Conservation (phyloP, 2,888 invertebrate species). For the Diarsia rubi region DNA sequence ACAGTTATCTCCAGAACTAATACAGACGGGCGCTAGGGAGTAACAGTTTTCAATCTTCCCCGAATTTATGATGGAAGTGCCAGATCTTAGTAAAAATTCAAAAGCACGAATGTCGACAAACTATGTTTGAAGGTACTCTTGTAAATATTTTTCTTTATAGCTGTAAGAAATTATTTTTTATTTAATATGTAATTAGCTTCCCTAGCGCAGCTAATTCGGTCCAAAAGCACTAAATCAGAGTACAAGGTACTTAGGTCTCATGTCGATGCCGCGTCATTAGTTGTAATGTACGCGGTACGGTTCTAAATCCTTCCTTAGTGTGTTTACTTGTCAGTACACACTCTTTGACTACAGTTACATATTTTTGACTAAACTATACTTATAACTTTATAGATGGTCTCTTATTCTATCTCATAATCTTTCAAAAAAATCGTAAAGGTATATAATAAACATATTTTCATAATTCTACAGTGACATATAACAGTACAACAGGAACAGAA, state of each 20-base stretch:
- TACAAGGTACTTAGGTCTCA: conserved; percentile 67
- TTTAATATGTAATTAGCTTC: conserved; percentile 52
- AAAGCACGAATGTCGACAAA: conserved; percentile 29
- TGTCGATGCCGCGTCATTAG: conserved; percentile 38
- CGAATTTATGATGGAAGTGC: conserved; percentile 28
- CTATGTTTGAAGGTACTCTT: conserved; percentile 47
- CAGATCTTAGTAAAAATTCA: conserved; percentile 18
- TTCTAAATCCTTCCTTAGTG: conserved; percentile 25
- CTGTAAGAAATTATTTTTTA: conserved; percentile 59
- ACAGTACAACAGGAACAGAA: conserved; percentile 36
- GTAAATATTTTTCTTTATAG: conserved; percentile 64
- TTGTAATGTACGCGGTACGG: conserved; percentile 8
- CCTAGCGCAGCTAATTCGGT: conserved; percentile 61
- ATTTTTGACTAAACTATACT: conserved; percentile 55
- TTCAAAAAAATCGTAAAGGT: conserved; percentile 32
- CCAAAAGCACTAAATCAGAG: conserved; percentile 63
- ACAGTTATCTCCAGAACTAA: conserved; percentile 35
- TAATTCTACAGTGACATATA: conserved; percentile 30
- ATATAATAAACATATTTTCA: conserved; percentile 45
- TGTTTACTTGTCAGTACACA: conserved; percentile 58
- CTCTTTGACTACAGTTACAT: conserved; percentile 48
- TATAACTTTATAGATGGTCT: conserved; percentile 44
- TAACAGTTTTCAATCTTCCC: conserved; percentile 17
- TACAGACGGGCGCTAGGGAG: conserved; percentile 55
- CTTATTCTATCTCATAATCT: conserved; percentile 32